Evolutionary conservation across 2,113 vertebrate species (phyloP).

Genomic region (Pygathrix nemaeus): DNA sequence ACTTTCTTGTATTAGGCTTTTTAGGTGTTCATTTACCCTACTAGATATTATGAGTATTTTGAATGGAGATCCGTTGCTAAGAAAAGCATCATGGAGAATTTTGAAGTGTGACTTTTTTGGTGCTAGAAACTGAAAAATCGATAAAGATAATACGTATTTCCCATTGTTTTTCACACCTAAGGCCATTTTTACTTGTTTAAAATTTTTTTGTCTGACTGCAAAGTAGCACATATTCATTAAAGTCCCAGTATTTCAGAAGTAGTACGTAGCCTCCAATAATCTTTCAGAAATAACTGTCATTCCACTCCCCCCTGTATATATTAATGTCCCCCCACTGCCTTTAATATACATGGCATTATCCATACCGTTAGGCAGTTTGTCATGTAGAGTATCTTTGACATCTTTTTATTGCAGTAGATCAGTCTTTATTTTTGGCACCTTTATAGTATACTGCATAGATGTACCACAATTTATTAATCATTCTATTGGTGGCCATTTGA

Average conservation of each 20-base stretch:
- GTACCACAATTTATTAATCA: background rate
- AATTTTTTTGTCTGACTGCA: background rate
- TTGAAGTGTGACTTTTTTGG: background rate
- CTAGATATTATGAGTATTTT: background rate
- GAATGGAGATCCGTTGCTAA: background rate
- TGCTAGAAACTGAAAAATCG: background rate
- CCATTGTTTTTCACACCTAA: background rate
- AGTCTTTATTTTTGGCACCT: background rate
- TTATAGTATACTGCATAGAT: background rate
- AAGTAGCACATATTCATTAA: background rate
- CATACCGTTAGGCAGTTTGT: background rate
- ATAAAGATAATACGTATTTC: background rate
- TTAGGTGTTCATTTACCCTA: background rate
- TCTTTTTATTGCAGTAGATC: slow-evolving; percentile 22
- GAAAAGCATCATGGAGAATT: background rate
- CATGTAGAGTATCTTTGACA: background rate
- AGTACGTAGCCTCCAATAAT: background rate
- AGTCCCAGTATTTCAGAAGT: background rate
- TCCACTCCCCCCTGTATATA: background rate
- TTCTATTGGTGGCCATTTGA: background rate
- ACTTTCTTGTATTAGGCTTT: background rate
- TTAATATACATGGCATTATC: background rate
- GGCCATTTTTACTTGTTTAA: background rate
- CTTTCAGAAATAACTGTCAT: background rate
- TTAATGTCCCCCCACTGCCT: background rate